Percentiles rank a stretch among this genome's conserved stretches.
phyloP scores from a whole-genome alignment of 2,113 vertebrate species.

The Carollia perspicillata region DNA sequence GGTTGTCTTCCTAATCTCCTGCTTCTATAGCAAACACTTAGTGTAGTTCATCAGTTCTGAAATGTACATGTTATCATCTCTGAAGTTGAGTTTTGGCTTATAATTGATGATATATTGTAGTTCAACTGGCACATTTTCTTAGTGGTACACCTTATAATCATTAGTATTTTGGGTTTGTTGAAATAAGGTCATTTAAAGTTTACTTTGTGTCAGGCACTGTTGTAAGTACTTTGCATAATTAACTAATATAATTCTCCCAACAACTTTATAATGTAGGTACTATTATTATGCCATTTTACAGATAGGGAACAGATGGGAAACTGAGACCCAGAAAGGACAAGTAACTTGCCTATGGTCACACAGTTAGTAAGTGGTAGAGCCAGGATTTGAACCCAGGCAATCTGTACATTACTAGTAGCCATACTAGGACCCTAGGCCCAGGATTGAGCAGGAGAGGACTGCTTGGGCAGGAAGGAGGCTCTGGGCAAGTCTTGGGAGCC shows the following conservation, averaged over 20 bases:
- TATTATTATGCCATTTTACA: background rate
- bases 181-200: conserved; percentile 15
- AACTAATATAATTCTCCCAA: background rate
- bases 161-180: background rate
- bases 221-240: background rate
- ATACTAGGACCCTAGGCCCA: background rate
- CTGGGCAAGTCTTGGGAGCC: background rate
- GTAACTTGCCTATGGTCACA: background rate
- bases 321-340: background rate
- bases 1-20: background rate
- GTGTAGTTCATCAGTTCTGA: background rate
- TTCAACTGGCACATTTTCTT: background rate
- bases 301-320: background rate
- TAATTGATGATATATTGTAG: background rate
- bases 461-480: background rate
- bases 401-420: background rate
- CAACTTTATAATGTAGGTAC: background rate
- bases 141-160: background rate
- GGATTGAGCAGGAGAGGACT: background rate
- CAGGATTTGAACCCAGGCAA: background rate
- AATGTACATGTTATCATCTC: background rate
- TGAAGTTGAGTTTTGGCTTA: background rate
- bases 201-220: background rate
- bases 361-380: background rate
- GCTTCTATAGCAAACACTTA: background rate